Conservation (phyloP, 2,113 vertebrate species). For the Phyllostomus hastatus region DNA sequence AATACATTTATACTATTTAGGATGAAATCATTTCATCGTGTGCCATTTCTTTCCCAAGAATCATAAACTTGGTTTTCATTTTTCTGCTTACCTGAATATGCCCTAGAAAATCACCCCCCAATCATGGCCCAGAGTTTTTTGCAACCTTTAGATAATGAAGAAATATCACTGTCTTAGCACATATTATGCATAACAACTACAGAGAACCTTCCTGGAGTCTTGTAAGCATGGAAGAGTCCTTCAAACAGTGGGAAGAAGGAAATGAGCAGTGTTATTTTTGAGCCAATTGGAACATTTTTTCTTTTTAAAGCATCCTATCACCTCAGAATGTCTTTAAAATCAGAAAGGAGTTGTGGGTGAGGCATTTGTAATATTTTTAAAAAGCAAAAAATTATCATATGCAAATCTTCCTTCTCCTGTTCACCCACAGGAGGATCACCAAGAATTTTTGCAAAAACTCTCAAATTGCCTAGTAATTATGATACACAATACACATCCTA, state of each 20-base stretch:
- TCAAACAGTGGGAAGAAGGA: not conserved
- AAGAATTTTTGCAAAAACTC: not conserved
- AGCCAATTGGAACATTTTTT: not conserved
- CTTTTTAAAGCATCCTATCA: not conserved
- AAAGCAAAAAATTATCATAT: not conserved
- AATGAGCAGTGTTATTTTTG: not conserved
- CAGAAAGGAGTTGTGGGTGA: not conserved
- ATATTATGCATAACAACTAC: too few relatives aligned
- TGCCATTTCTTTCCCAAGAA: slow-evolving; percentile 24
- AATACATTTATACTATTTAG: slow-evolving; percentile 18
- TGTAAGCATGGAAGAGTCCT: not conserved
- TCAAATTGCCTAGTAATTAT: not conserved
- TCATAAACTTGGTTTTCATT: not conserved
- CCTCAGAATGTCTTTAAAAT: not conserved
- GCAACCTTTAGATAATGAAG: not conserved
- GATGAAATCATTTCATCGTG: slow-evolving; percentile 57
- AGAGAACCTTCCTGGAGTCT: not conserved
- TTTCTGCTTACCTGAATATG: not conserved
- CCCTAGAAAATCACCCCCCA: not conserved
- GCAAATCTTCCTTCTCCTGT: not conserved
- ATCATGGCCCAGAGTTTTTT: not conserved
- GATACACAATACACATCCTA: not conserved
- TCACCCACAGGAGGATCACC: not conserved
- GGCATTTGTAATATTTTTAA: not conserved
- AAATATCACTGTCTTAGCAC: not conserved